Percentiles rank a stretch among this genome's conserved stretches.
These are phyloP conservation scores for Tipula helvola DNA, from an alignment of 2,888 invertebrate genomes.

Conservation along the genomic window DNA sequence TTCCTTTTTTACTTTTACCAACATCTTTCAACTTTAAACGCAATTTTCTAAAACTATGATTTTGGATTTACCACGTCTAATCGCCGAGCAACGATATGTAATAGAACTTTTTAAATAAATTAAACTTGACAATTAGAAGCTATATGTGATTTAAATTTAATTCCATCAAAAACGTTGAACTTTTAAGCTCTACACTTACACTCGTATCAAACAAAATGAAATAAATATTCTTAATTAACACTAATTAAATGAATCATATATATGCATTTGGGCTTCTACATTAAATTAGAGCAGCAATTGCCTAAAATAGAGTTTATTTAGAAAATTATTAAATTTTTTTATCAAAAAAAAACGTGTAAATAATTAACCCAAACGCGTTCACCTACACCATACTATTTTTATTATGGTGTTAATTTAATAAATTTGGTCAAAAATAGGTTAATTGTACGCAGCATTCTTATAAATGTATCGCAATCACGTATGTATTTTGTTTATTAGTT, in stretches of 20 bases:
- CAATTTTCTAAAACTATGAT: no score
- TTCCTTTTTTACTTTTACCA: no score
- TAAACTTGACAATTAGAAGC: background rate
- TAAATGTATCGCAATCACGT: background rate
- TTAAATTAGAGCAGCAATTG: background rate
- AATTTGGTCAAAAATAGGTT: background rate
- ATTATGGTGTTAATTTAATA: background rate
- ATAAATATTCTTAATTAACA: background rate
- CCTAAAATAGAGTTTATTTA: background rate
- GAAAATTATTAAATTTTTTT: background rate
- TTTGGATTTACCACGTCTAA: no score
- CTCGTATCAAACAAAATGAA: no score
- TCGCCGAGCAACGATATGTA: no score
- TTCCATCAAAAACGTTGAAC: background rate
- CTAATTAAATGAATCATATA: background rate
- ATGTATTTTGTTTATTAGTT: background rate
- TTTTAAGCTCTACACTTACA: background rate
- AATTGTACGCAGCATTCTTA: background rate
- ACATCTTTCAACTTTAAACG: no score
- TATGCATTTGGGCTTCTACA: background rate
- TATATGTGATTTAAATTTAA: background rate
- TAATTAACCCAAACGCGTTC: background rate
- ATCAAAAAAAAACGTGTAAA: background rate
- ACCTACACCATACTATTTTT: background rate
- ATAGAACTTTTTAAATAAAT: background rate